Conservation (phyloP, 2,888 invertebrate genomes). For the Reticulitermes lucifugus region DNA sequence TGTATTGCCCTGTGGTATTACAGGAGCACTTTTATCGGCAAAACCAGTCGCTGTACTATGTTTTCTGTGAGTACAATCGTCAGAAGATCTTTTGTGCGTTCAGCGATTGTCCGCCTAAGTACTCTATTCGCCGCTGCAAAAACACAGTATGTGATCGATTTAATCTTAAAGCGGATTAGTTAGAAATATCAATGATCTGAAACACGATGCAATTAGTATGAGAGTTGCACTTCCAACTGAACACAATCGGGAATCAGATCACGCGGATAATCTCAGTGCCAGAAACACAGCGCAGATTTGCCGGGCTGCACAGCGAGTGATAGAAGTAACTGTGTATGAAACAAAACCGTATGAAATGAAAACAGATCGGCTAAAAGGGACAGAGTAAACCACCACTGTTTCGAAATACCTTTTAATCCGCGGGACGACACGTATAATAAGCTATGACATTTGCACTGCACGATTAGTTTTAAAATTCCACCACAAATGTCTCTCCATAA, state of each 20-base stretch:
- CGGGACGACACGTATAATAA: too few relatives aligned
- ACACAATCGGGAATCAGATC: background rate
- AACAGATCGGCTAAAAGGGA: too few relatives aligned
- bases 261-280: background rate
- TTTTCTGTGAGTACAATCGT: background rate
- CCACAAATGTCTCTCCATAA: too few relatives aligned
- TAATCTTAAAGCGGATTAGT: constrained; percentile 23
- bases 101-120: constrained; percentile 1
- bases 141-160: background rate
- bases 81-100: background rate
- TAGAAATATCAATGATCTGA: constrained; percentile 24
- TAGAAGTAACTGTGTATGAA: too few relatives aligned
- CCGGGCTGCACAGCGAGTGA: background rate
- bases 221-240: constrained; percentile 29
- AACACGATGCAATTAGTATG: constrained; percentile 30
- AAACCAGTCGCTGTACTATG: background rate
- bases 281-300: background rate
- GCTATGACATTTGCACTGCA: too few relatives aligned
- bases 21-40: background rate
- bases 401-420: too few relatives aligned
- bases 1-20: background rate
- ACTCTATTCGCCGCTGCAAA: background rate
- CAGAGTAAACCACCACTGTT: background rate
- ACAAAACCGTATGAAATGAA: too few relatives aligned
- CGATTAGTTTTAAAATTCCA: too few relatives aligned